These are phyloP conservation scores for Urocitellus parryii DNA, from an alignment of 2,113 vertebrate species.

Conservation along the genomic window DNA sequence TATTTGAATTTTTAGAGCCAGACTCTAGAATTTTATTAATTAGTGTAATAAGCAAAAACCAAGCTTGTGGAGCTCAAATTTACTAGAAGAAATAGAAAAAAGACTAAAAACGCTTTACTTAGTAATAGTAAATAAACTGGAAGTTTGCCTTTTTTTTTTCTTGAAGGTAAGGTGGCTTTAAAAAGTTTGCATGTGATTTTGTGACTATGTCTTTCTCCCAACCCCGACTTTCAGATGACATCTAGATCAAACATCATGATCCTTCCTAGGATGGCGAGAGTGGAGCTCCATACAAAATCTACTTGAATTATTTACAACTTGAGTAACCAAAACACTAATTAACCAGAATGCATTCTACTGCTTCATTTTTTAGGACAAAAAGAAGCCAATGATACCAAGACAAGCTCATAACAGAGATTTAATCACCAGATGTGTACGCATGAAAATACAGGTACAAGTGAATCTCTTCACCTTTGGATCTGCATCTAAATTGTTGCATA, in stretches of 20 bases:
- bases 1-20: conserved; percentile 21
- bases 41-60: conserved; percentile 5
- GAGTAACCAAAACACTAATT: background rate
- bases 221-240: background rate
- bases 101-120: background rate
- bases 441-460: conserved; percentile 74
- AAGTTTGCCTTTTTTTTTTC: background rate
- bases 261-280: background rate
- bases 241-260: background rate
- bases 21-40: background rate
- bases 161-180: background rate
- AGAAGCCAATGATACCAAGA: conserved; percentile 77
- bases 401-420: conserved; percentile 33
- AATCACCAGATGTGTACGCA: conserved; percentile 51
- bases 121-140: background rate
- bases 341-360: conserved; percentile 37
- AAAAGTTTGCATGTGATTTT: background rate
- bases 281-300: background rate
- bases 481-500: background rate
- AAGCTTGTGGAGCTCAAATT: background rate
- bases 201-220: background rate
- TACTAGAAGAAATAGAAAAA: conserved; percentile 6
- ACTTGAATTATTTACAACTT: background rate
- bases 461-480: background rate
- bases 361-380: conserved; percentile 68